phyloP scores from a whole-genome alignment of 2,888 invertebrate species.

The Brenthis daphne region DNA sequence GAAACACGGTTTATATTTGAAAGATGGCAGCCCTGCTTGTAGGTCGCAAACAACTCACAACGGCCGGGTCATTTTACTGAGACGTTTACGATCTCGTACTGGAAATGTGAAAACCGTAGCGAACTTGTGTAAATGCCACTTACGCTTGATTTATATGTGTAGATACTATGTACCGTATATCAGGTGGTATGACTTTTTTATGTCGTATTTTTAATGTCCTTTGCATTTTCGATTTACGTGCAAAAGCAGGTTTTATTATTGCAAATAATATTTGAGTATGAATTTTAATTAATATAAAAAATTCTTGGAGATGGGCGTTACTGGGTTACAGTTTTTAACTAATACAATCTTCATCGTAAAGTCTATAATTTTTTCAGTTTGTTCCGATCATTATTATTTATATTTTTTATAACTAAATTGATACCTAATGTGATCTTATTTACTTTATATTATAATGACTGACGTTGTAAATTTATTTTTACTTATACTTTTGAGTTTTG shows the following conservation, averaged over 20 bases:
- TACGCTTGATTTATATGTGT: conserved; percentile 70
- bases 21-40: conserved; percentile 6
- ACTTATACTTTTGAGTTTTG: too few species aligned
- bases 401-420: too few species aligned
- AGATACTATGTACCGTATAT: conserved; percentile 34
- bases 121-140: conserved; percentile 74
- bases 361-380: too few species aligned
- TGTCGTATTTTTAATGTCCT: conserved; percentile 30
- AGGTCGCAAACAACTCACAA: conserved; percentile 47
- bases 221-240: conserved; percentile 18
- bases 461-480: too few species aligned
- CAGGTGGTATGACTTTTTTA: conserved; percentile 38
- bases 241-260: not conserved
- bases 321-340: too few species aligned
- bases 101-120: conserved; percentile 53
- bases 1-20: not conserved
- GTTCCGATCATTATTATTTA: too few species aligned
- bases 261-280: too few species aligned
- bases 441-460: too few species aligned
- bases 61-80: conserved; percentile 48
- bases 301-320: too few species aligned
- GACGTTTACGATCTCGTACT: conserved; percentile 75
- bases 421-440: too few species aligned
- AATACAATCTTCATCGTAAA: too few species aligned
- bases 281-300: too few species aligned